phyloP scores from a whole-genome alignment of 53 echinoderm and acorn worm genomes.

The Holothuria leucospilota region DNA sequence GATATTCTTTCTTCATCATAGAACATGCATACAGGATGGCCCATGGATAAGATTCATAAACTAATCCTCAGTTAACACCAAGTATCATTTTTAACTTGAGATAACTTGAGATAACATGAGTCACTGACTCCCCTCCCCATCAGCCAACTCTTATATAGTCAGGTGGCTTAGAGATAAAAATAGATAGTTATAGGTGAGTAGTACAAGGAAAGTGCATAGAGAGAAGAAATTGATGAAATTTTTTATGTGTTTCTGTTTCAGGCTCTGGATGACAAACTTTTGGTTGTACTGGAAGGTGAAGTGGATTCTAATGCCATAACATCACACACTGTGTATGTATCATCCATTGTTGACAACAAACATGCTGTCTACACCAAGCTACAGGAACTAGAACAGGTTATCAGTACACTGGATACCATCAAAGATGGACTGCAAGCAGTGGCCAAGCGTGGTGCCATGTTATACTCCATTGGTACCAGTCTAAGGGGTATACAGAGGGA shows the following conservation, averaged over 20 bases:
- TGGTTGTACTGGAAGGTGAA: conserved; percentile 81
- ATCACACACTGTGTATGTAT: conserved; percentile 90
- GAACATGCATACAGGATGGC: too few species aligned
- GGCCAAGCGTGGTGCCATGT: conserved; percentile 93
- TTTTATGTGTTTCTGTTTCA: conserved; percentile 28
- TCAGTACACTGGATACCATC: conserved; percentile 75
- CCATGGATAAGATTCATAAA: too few species aligned
- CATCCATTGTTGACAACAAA: conserved; percentile 93
- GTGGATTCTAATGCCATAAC: conserved; percentile 87
- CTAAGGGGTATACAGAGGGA: conserved; percentile 81
- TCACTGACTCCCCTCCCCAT: too few species aligned
- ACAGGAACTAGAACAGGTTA: conserved; percentile 73
- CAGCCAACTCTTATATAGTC: too few species aligned
- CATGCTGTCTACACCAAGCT: conserved; percentile 79
- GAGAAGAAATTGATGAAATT: background rate
- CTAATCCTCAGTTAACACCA: too few species aligned
- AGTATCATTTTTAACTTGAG: too few species aligned
- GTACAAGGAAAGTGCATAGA: too few species aligned
- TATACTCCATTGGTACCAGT: conserved; percentile 78
- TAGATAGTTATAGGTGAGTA: too few species aligned
- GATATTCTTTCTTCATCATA: too few species aligned
- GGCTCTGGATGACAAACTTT: conserved; percentile 82
- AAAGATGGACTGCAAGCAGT: conserved; percentile 76
- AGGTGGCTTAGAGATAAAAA: too few species aligned
- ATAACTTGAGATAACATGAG: too few species aligned